phyloP scores from a whole-genome alignment of 2,113 vertebrate species.

The Mola mola region DNA sequence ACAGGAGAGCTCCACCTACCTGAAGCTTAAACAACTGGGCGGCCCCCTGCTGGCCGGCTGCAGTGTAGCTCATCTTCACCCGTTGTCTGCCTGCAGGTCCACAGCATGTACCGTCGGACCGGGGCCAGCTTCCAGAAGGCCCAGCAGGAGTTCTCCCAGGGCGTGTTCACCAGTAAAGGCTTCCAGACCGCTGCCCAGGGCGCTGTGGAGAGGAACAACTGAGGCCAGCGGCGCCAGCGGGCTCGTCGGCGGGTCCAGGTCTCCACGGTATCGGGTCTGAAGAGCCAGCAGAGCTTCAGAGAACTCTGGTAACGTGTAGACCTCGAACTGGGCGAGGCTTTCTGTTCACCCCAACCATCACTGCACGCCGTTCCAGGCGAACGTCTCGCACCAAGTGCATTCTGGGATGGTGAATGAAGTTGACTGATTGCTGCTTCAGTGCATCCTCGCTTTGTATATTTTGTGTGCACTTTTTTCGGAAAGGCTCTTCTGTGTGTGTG shows the following conservation, averaged over 20 bases:
- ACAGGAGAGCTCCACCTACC: no score
- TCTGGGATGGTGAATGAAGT: constrained; percentile 45
- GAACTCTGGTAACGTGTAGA: constrained; percentile 31
- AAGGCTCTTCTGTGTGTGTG: constrained; percentile 35
- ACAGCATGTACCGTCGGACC: constrained; percentile 89
- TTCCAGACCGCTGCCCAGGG: constrained; percentile 88
- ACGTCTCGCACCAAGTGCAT: constrained; percentile 17
- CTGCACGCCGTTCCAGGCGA: background rate
- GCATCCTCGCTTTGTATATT: constrained; percentile 56
- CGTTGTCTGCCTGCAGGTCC: constrained; percentile 82
- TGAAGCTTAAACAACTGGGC: no score
- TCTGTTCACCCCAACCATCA: background rate
- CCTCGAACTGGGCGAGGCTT: constrained; percentile 45
- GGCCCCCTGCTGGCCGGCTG: no score
- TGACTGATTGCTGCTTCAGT: constrained; percentile 47
- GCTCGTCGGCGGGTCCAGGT: constrained; percentile 39
- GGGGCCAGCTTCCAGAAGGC: constrained; percentile 96
- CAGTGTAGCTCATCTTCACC: background rate
- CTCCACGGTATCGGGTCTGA: constrained; percentile 40
- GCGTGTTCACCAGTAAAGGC: constrained; percentile 88
- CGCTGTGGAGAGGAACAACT: constrained; percentile 84
- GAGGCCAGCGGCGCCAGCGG: constrained; percentile 15
- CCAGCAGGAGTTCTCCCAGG: constrained; percentile 96
- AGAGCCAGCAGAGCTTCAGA: background rate
- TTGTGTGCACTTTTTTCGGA: constrained; percentile 52